Base-by-base conservation (phyloP, 2,797 vertebrate genomes). In the Propithecus deckenii region DNA sequence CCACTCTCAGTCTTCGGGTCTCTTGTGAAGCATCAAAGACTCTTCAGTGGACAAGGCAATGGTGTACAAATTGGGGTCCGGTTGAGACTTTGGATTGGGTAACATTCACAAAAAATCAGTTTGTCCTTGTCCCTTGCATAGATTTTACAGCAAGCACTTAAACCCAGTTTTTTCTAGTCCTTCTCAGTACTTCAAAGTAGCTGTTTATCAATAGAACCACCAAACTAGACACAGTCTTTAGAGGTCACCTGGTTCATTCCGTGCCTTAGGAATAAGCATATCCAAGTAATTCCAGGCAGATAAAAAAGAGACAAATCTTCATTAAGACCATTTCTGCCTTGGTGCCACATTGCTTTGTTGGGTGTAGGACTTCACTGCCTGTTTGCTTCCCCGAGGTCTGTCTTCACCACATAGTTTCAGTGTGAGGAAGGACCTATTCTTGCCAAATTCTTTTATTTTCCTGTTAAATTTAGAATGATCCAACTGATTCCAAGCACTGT, bases 21-120 rank as follows among this genome's bases (percentile, higher is more conserved):
- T 86, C 63, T 80, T 76, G 84, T 80, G 78, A 96, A 97, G 93
- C 92, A 89, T 95, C 89, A 95, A 91, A 81, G 88, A 72, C 79
- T 35, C 30, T 63, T 57, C 12, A 3, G 12, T 85, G 52, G 85
- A 43, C 86, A 95, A 72, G 71, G 57, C 69, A 2, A 13, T 55
- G n/a, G 41, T 81, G n/a, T 86, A 72, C 69, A 80, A 86, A 63
- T 30, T 76, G 65, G 86, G 59, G 69, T 28, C 28, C 86, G 2
- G 28, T 38, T 75, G 63, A 86, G 22, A 72, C 5, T 81, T 74
- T 28, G 61, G 88, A 48, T n/a, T 95, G 83, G 59, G 32, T 94
- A 84, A 67, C 57, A 61, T 52, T 90, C 90, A 81, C 46, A 91
- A 43, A 92, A 74, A 87, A 72, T 97, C 76, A 76, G 50, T 63